Conservation (phyloP, 2,888 invertebrate genomes). For the Junonia oenone region DNA sequence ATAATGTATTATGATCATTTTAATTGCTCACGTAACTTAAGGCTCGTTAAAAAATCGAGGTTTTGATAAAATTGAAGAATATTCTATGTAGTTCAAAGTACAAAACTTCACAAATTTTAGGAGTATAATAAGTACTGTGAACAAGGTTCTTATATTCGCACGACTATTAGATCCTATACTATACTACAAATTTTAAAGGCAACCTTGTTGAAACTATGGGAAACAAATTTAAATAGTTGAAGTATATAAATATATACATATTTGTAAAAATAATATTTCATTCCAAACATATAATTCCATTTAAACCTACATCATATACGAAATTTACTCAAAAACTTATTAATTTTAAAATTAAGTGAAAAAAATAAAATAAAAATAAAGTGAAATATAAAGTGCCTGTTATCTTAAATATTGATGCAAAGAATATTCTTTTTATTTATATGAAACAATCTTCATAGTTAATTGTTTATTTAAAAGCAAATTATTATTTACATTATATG, state of each 20-base stretch:
- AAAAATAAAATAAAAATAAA: neutral
- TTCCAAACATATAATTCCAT: neutral
- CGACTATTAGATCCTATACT: neutral
- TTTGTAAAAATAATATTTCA: neutral
- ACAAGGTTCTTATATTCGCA: neutral
- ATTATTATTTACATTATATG: neutral
- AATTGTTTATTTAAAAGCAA: neutral
- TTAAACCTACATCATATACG: neutral
- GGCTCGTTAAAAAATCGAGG: conserved; percentile 35
- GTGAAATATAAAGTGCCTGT: neutral
- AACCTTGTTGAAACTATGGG: no score
- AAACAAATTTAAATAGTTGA: neutral
- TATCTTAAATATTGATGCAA: neutral
- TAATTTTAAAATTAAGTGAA: neutral
- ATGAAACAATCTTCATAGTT: neutral
- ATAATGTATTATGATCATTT: conserved; percentile 29
- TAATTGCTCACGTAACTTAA: conserved; percentile 59
- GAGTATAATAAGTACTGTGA: neutral
- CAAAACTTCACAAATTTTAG: conserved; percentile 29
- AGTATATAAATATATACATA: neutral
- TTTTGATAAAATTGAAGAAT: conserved; percentile 15
- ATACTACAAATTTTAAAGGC: neutral
- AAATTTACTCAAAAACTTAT: neutral
- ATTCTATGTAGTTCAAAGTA: conserved; percentile 13
- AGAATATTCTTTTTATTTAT: no score